Evolutionary conservation across 2,113 vertebrate genomes (phyloP).

Genomic region (Trogon melanurus): DNA sequence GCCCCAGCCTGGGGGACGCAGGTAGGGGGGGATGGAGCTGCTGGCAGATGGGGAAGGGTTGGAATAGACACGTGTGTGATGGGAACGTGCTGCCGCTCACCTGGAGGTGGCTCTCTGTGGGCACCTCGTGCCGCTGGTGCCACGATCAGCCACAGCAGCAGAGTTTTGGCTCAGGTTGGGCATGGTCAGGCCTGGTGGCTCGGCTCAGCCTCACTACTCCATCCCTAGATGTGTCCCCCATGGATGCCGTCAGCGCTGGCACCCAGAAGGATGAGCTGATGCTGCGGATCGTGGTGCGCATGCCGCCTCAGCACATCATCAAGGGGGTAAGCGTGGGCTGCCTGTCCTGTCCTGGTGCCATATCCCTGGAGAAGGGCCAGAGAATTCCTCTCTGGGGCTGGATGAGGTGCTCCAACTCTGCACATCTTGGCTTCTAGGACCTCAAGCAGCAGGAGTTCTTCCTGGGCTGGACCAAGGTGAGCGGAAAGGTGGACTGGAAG

Average conservation of each 20-base stretch:
- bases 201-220: neutral
- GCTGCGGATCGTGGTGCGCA: conserved; percentile 83
- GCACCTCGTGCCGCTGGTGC: accelerated
- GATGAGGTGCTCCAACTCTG: neutral
- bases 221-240: conserved; percentile 81
- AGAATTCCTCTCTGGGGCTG: accelerated
- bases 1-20: conserved; percentile 82
- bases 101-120: neutral
- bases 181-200: accelerated
- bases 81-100: neutral
- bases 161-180: neutral
- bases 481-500: conserved; percentile 87
- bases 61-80: neutral
- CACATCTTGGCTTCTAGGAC: conserved; percentile 72
- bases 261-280: conserved; percentile 82
- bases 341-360: accelerated
- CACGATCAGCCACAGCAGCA: accelerated
- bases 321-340: conserved; percentile 81
- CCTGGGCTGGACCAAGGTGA: conserved; percentile 85
- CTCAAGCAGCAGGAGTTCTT: conserved; percentile 91
- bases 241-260: conserved; percentile 79
- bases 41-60: neutral
- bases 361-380: neutral
- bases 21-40: conserved; percentile 68
- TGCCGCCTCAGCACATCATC: conserved; percentile 87